Conservation (phyloP, 92 coral and sea anemone genomes). For the Palythoa heliodiscus region DNA sequence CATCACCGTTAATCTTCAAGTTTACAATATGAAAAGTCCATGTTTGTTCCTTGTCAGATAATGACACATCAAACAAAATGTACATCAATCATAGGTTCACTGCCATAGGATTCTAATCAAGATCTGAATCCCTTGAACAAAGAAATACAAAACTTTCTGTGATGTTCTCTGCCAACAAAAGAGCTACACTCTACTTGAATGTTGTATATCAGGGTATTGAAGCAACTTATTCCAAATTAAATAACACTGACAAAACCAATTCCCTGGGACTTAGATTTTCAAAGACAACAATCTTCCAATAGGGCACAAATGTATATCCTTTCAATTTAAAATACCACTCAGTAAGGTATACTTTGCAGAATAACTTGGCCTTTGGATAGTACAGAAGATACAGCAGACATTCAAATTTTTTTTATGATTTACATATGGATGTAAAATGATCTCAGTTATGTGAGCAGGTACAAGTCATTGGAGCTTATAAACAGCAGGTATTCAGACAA, state of each 20-base stretch:
- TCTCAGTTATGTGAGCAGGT: slow-evolving; percentile 26
- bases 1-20: slow-evolving; percentile 3
- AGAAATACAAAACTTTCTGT: neutral
- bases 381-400: slow-evolving; percentile 38
- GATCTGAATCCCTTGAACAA: neutral
- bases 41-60: slow-evolving; percentile 21
- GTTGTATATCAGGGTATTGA: slow-evolving; percentile 10
- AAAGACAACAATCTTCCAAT: neutral
- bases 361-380: slow-evolving; percentile 3
- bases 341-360: neutral
- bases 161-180: neutral
- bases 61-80: slow-evolving; percentile 2
- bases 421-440: slow-evolving; percentile 21
- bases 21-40: slow-evolving; percentile 33
- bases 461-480: slow-evolving; percentile 11
- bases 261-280: neutral
- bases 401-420: slow-evolving; percentile 7
- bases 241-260: neutral
- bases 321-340: neutral
- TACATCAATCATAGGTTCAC: slow-evolving; percentile 2
- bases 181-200: neutral
- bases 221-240: neutral
- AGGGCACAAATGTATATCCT: neutral
- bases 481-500: slow-evolving; percentile 23
- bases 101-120: neutral